A percentile compares a stretch with the other conserved stretches of the same genome.
Conservation (phyloP, 2,113 vertebrate genomes). For the Sialia sialis region DNA sequence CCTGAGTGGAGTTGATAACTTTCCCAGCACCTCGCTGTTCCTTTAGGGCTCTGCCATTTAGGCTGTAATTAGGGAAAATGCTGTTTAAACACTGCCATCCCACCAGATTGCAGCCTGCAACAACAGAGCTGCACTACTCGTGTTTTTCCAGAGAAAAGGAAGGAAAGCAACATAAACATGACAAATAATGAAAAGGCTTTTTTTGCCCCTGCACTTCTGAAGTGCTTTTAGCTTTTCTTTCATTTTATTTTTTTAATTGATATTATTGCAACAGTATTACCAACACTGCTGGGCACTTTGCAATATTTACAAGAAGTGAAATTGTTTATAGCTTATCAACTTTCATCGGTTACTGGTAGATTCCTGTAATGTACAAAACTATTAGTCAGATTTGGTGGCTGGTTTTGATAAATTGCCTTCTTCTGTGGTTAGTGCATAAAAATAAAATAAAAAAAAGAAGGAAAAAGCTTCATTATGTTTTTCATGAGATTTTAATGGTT, state of each 20-base stretch:
- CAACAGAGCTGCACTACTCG: not conserved
- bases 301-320: conserved; percentile 37
- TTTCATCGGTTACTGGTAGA: conserved; percentile 22
- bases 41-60: conserved; percentile 36
- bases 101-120: conserved; percentile 18
- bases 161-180: not conserved
- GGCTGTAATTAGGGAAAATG: not conserved
- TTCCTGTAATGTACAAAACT: conserved; percentile 35
- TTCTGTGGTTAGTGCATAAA: conserved; percentile 24
- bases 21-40: not conserved
- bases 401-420: conserved; percentile 50
- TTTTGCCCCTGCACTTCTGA: not conserved
- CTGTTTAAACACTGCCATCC: not conserved
- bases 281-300: not conserved
- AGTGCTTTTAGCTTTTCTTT: not conserved
- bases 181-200: not conserved
- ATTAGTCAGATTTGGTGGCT: conserved; percentile 31
- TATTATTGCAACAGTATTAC: conserved; percentile 22
- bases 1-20: not conserved
- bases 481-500: conserved; percentile 54
- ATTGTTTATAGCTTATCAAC: conserved; percentile 21
- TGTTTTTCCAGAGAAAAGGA: not conserved
- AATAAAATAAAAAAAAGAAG: not conserved
- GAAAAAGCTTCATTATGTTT: conserved; percentile 24
- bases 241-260: not conserved